Conservation (phyloP, 2,113 vertebrate species). For the Bos indicus region DNA sequence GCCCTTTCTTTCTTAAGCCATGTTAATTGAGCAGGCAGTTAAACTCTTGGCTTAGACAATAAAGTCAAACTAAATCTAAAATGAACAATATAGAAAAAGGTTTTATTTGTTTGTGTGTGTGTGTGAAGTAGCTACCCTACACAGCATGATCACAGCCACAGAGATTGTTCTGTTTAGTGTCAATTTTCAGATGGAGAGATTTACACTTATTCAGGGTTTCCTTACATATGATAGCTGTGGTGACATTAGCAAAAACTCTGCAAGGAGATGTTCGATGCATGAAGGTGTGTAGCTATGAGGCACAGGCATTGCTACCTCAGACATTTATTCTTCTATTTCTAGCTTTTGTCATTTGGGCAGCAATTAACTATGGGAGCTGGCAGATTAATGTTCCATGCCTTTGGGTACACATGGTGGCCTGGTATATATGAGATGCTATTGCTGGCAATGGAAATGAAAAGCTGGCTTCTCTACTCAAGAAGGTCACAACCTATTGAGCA, state of each 20-base stretch:
- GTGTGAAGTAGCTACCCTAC: background rate
- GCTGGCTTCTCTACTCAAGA: background rate
- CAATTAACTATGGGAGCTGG: background rate
- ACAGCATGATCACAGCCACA: background rate
- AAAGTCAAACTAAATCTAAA: background rate
- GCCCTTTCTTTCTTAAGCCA: background rate
- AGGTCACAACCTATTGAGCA: background rate
- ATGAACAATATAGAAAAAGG: background rate
- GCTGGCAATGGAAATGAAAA: background rate
- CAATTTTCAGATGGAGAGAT: background rate
- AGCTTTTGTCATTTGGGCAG: background rate
- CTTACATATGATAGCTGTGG: background rate
- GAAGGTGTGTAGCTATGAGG: background rate
- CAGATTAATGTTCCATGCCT: background rate
- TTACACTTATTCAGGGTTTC: background rate
- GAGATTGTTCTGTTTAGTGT: background rate
- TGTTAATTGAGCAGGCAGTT: background rate
- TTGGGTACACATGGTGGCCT: background rate
- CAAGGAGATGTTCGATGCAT: background rate
- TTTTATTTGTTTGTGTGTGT: background rate
- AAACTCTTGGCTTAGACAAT: background rate
- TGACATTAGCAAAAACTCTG: background rate
- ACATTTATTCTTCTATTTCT: background rate
- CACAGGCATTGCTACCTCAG: background rate
- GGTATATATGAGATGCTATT: background rate